Base-by-base conservation (phyloP, 2,888 invertebrate genomes). In the Drosophila mercatorum region DNA sequence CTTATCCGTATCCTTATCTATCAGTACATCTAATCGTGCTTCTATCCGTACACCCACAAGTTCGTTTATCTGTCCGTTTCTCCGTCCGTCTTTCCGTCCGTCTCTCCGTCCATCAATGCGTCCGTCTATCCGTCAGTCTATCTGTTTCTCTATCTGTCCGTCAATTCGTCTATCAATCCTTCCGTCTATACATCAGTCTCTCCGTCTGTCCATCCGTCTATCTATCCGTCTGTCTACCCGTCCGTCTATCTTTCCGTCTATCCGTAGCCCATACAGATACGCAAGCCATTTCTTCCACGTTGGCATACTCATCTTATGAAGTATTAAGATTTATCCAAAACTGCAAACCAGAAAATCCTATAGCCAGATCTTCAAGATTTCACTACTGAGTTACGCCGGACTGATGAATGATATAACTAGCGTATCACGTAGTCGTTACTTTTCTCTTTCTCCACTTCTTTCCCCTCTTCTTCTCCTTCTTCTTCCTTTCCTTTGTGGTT, bases 401-500 rank as follows among this genome's bases (percentile, higher is more conserved):
- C 22, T 22, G 22, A 22, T 2, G 22, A 22, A 22, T 22, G 22
- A 22, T 22, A 22, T 22, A 22, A 22, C 22, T 22, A 49, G 31
- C 0, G 49, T 49, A 49, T 49, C n/a, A 10, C 10, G 31, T 14
- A 31, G 49, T 49, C 49, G 14, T 14, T 28, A 2, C 34, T 34
- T 34, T 10, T 34, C 22, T 22, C 22, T 22, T 1, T 22, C 22
- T 22, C 3, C 10, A 34, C 34, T 10, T 34, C 10, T 5, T 7
- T 6, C 1, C 7, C 34, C 10, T 34, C 5, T 40, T 8, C 17
- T 6, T 14, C 7, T 14, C 10, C 17, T 11, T 5, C 8, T 14
- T 5, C 22, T 11, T 5, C 12, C n/a, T 47, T 31, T 36, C 40
- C 34, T 53, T 57, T 52, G 40, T 47, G 40, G 46, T 43, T 51